Conservation (phyloP, 1,140 invertebrate genomes). For the Leptopilina boulardi region DNA sequence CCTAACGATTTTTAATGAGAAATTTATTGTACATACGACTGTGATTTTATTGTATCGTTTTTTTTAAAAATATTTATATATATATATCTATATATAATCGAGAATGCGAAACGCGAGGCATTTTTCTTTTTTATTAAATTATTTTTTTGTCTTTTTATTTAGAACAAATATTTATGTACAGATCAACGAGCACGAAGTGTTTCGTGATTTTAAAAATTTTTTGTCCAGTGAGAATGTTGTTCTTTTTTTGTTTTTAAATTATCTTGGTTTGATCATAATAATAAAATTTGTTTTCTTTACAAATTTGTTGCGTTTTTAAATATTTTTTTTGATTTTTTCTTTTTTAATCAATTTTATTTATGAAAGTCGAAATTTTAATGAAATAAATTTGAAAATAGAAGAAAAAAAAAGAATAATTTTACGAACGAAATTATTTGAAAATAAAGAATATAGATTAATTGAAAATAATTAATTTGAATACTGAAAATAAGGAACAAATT, state of each 20-base stretch:
- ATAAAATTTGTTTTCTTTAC: constrained; percentile 14
- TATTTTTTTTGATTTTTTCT: too few species aligned
- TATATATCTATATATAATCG: neutral
- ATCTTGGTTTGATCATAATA: neutral
- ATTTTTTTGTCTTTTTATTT: neutral
- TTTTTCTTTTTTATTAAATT: neutral
- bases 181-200: neutral
- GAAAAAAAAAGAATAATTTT: neutral
- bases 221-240: neutral
- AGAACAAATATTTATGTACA: constrained; percentile 10
- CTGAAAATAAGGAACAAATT: too few species aligned
- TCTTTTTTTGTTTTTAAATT: neutral
- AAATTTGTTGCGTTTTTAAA: neutral
- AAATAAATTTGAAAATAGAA: too few species aligned
- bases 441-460: too few species aligned
- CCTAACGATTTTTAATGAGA: neutral
- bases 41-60: constrained; percentile 21
- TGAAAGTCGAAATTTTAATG: too few species aligned
- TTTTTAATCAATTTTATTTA: too few species aligned
- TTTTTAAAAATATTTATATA: too few species aligned
- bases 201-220: neutral
- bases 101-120: constrained; percentile 12
- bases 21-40: constrained; percentile 19
- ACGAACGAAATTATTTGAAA: too few species aligned
- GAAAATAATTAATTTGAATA: too few species aligned